Evolutionary conservation across 2,888 invertebrate genomes (phyloP).

Genomic region (Drosophila mimica): DNA sequence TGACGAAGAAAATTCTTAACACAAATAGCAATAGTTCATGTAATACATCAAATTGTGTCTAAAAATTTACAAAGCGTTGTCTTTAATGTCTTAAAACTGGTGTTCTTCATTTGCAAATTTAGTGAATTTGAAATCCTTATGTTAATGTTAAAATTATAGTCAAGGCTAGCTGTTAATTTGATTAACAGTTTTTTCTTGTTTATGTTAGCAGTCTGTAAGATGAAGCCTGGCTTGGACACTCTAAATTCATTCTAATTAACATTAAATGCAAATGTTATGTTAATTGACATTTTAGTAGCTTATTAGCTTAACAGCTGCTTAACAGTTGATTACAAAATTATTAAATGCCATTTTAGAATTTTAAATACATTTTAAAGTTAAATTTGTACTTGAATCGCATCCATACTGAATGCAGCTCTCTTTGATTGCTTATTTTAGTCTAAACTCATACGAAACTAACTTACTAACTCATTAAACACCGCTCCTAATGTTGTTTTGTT

Average conservation of each 20-base stretch:
- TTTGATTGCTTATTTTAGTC: background rate
- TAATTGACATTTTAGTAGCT: background rate
- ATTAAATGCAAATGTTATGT: background rate
- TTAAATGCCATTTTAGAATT: background rate
- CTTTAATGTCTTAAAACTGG: background rate
- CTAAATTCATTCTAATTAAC: background rate
- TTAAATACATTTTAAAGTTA: background rate
- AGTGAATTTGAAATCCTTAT: background rate
- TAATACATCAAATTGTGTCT: background rate
- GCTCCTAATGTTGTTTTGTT: conserved; percentile 42
- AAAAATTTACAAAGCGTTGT: background rate
- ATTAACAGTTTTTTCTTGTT: no score
- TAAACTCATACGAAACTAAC: background rate
- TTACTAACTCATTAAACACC: conserved; percentile 32
- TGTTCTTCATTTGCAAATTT: background rate
- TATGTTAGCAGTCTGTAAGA: background rate
- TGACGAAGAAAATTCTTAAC: conserved; percentile 13
- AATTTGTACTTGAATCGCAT: background rate
- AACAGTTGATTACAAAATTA: background rate
- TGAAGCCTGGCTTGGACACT: background rate
- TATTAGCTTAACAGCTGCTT: background rate
- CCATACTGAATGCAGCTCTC: conserved; percentile 25
- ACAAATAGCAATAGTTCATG: conserved; percentile 3
- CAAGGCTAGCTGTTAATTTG: background rate
- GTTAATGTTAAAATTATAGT: background rate